phyloP scores from a whole-genome alignment of 2,113 vertebrate genomes.

The Hystrix brachyura region DNA sequence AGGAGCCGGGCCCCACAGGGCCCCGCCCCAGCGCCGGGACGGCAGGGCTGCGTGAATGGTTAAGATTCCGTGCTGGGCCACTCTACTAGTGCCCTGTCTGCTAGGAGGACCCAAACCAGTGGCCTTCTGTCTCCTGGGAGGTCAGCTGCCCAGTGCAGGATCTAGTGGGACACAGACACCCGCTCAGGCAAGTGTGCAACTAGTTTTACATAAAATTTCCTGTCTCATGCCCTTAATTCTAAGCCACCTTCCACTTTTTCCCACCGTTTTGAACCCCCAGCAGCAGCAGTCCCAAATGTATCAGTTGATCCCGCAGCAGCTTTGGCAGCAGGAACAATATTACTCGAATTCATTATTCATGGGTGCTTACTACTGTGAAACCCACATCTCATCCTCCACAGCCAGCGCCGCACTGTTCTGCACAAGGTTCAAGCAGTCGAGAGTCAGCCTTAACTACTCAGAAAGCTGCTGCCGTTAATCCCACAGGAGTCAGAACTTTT shows the following conservation, averaged over 20 bases:
- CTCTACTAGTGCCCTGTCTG: slow-evolving; percentile 83
- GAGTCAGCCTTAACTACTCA: slow-evolving; percentile 91
- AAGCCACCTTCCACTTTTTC: slow-evolving; percentile 88
- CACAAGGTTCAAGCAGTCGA: slow-evolving; percentile 77
- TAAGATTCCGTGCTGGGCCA: slow-evolving; percentile 89
- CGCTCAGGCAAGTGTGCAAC: slow-evolving; percentile 89
- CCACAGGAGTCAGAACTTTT: slow-evolving; percentile 92
- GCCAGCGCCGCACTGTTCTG: slow-evolving; percentile 86
- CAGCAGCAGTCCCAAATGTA: slow-evolving; percentile 50
- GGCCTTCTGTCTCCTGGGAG: slow-evolving; percentile 90
- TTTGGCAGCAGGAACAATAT: slow-evolving; percentile 78
- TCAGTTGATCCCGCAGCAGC: slow-evolving; percentile 9
- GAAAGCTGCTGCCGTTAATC: slow-evolving; percentile 83
- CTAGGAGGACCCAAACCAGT: slow-evolving; percentile 90
- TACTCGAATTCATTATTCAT: slow-evolving; percentile 51
- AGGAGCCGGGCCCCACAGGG: slow-evolving; percentile 90
- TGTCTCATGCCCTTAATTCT: slow-evolving; percentile 82
- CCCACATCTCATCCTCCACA: slow-evolving; percentile 89
- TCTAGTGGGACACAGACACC: slow-evolving; percentile 89
- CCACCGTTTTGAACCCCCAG: slow-evolving; percentile 90
- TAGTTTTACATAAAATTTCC: slow-evolving; percentile 91
- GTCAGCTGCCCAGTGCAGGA: slow-evolving; percentile 86
- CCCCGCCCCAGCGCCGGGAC: slow-evolving; percentile 90
- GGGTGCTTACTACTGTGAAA: slow-evolving; percentile 61
- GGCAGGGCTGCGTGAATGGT: slow-evolving; percentile 91